phyloP scores from a whole-genome alignment of 2,888 invertebrate genomes.

The Chloroclystis v-ata region DNA sequence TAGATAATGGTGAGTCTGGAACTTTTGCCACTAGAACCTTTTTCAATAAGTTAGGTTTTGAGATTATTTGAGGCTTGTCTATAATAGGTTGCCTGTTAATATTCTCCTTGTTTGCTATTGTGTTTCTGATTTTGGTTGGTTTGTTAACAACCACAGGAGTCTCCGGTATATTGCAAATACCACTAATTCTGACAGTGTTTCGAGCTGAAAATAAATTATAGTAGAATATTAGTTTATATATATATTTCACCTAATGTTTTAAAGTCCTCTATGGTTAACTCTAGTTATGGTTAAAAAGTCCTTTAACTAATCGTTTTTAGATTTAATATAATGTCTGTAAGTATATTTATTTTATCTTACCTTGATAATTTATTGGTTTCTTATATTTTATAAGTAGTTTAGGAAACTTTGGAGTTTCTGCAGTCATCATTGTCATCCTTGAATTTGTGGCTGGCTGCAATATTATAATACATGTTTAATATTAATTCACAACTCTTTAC shows the following conservation, averaged over 20 bases:
- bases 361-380: constrained; percentile 46
- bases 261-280: too few relatives aligned
- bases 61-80: constrained; percentile 20
- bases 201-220: constrained; percentile 39
- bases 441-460: constrained; percentile 41
- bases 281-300: too few relatives aligned
- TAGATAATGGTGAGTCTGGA: constrained; percentile 51
- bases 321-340: too few relatives aligned
- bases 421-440: constrained; percentile 38
- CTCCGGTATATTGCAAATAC: constrained; percentile 54
- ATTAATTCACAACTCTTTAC: too few relatives aligned
- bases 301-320: too few relatives aligned
- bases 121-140: constrained; percentile 37
- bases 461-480: too few relatives aligned
- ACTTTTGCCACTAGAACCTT: constrained; percentile 25
- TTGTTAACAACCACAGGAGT: constrained; percentile 47
- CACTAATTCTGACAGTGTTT: constrained; percentile 55
- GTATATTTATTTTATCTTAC: too few relatives aligned
- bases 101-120: constrained; percentile 56
- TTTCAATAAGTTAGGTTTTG: constrained; percentile 24
- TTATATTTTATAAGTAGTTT: constrained; percentile 51
- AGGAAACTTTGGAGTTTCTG: constrained; percentile 50
- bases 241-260: too few relatives aligned
- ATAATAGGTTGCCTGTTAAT: constrained; percentile 14
- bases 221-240: too few relatives aligned